These are phyloP conservation scores for Agelas oroides DNA, from an alignment of 37 sponge, comb jelly and placozoan genomes.

Conservation along the genomic window DNA sequence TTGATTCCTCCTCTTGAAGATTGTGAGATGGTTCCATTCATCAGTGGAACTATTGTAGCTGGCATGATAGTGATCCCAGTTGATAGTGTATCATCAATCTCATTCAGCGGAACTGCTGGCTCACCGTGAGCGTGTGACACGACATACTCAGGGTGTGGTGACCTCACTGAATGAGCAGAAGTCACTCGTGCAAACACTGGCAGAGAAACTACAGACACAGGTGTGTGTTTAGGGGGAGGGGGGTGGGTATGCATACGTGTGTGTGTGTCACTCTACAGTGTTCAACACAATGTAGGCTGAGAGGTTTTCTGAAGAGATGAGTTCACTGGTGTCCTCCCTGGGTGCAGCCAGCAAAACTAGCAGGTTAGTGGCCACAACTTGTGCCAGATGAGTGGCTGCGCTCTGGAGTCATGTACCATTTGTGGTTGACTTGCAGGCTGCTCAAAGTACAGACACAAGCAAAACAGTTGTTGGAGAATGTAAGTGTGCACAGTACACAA, in stretches of 20 bases:
- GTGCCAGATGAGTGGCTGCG: background rate
- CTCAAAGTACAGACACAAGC: conserved; percentile 12
- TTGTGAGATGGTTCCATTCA: too few species aligned
- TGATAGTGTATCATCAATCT: conserved; percentile 1
- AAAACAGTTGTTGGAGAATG: background rate
- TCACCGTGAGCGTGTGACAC: conserved; percentile 52
- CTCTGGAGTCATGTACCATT: too few species aligned
- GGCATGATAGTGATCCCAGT: too few species aligned
- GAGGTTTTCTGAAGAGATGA: conserved; percentile 19
- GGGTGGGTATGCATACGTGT: too few species aligned
- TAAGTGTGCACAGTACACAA: background rate
- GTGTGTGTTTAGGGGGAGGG: background rate
- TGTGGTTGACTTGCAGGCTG: background rate
- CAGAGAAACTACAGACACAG: conserved; percentile 12
- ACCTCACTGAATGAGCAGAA: conserved; percentile 23
- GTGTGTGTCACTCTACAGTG: too few species aligned
- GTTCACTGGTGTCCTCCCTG: background rate
- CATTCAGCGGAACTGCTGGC: conserved; percentile 61
- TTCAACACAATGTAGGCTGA: background rate
- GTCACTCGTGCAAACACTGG: background rate
- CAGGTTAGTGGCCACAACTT: background rate
- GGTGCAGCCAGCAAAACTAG: background rate
- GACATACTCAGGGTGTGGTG: conserved; percentile 46
- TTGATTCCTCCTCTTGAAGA: too few species aligned
- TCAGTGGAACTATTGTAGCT: too few species aligned